phyloP scores from a whole-genome alignment of 1,140 invertebrate species.

The Stenopsyche tienmushanensis region DNA sequence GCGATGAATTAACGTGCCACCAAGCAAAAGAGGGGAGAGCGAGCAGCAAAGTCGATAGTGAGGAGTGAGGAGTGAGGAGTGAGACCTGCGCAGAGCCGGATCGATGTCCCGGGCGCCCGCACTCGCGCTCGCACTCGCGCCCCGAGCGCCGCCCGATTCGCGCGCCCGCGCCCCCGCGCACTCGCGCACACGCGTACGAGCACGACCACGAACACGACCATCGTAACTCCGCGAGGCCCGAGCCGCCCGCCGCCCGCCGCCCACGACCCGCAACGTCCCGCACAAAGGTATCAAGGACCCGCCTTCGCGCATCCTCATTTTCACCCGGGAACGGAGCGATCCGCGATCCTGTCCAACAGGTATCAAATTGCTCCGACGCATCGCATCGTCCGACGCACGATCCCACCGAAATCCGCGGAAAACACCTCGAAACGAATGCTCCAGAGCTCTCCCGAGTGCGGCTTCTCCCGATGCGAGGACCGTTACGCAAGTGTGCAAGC shows the following conservation, averaged over 20 bases:
- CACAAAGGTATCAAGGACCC: background rate
- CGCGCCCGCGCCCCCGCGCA: background rate
- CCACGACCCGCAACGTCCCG: background rate
- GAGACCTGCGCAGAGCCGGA: conserved; percentile 23
- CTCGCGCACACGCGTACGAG: background rate
- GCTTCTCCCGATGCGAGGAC: too few species aligned
- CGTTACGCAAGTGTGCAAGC: too few species aligned
- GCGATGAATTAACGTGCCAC: too few species aligned
- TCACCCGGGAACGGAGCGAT: background rate
- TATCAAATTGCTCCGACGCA: too few species aligned
- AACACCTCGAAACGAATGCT: too few species aligned
- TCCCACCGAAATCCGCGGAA: too few species aligned
- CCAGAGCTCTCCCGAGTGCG: too few species aligned
- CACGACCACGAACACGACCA: background rate
- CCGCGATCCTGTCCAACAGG: too few species aligned
- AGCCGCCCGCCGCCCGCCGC: background rate
- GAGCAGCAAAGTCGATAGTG: too few species aligned
- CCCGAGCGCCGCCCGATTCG: conserved; percentile 3
- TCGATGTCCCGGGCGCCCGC: conserved; percentile 27
- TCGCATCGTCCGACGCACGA: too few species aligned
- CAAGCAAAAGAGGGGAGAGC: too few species aligned
- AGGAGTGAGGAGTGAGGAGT: background rate
- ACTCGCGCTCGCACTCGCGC: conserved; percentile 21
- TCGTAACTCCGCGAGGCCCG: background rate
- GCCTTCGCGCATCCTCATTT: background rate